Evolutionary conservation across 1,140 invertebrate genomes (phyloP).

Genomic region (Bombyx mandarina): DNA sequence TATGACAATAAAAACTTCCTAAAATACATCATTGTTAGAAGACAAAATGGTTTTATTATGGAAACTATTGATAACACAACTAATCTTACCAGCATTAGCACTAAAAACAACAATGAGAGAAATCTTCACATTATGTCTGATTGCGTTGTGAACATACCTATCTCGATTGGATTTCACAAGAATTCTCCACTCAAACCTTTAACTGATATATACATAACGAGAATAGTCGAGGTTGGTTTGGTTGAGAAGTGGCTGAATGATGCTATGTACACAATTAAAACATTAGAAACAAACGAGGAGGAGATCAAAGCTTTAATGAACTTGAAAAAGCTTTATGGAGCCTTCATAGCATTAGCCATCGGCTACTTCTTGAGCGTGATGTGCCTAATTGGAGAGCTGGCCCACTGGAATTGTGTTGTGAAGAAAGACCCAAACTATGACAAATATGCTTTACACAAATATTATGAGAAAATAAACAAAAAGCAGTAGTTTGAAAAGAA

Average conservation of each 20-base stretch:
- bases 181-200: constrained; percentile 83
- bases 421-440: constrained; percentile 79
- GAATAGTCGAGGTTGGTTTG: constrained; percentile 81
- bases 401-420: constrained; percentile 78
- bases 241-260: constrained; percentile 85
- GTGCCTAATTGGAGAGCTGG: constrained; percentile 73
- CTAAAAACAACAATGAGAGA: constrained; percentile 48
- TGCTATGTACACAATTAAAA: constrained; percentile 72
- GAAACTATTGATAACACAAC: constrained; percentile 25
- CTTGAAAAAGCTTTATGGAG: constrained; percentile 82
- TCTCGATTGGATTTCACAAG: constrained; percentile 84
- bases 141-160: constrained; percentile 84
- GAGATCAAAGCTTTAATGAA: constrained; percentile 80
- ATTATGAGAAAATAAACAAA: constrained; percentile 64
- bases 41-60: constrained; percentile 49
- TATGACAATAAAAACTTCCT: constrained; percentile 86
- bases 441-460: constrained; percentile 75
- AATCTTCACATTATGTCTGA: constrained; percentile 85
- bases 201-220: constrained; percentile 77
- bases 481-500: constrained; percentile 24
- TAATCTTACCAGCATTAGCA: constrained; percentile 23
- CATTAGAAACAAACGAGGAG: constrained; percentile 52
- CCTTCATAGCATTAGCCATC: constrained; percentile 77
- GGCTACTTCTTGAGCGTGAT: constrained; percentile 77
- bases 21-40: constrained; percentile 73